phyloP scores from a whole-genome alignment of 2,113 vertebrate genomes.

The Hassar affinis region DNA sequence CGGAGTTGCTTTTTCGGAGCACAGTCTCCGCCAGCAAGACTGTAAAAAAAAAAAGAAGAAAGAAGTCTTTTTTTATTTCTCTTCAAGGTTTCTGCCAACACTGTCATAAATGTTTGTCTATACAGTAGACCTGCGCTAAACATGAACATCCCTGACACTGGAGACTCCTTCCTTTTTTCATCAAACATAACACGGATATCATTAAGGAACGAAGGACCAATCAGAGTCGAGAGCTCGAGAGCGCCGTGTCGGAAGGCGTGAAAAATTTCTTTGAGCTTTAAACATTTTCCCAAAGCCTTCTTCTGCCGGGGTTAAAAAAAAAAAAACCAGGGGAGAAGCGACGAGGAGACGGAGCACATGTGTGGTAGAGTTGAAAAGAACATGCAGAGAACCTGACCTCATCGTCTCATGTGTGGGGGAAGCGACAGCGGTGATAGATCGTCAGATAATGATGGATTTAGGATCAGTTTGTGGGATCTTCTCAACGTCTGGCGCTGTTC shows the following conservation, averaged over 20 bases:
- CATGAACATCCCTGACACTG: not conserved
- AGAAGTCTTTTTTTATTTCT: not conserved
- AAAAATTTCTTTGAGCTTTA: not conserved
- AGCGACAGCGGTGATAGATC: slow-evolving; percentile 14
- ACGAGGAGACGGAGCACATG: slow-evolving; percentile 11
- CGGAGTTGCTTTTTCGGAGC: not conserved
- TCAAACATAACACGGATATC: too few species aligned
- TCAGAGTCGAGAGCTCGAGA: not conserved
- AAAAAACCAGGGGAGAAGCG: not conserved
- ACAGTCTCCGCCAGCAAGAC: slow-evolving; percentile 4
- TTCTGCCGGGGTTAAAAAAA: not conserved
- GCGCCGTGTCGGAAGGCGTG: not conserved
- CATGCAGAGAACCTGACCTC: slow-evolving; percentile 33
- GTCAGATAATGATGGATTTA: slow-evolving; percentile 32
- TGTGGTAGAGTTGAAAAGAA: slow-evolving; percentile 6
- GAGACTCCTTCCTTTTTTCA: not conserved
- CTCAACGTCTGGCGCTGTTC: slow-evolving; percentile 11
- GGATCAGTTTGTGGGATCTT: slow-evolving; percentile 29
- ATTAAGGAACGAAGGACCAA: not conserved
- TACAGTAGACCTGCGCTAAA: too few species aligned
- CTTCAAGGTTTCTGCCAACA: not conserved
- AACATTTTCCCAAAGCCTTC: not conserved
- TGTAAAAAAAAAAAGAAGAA: not conserved
- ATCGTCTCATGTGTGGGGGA: slow-evolving; percentile 1
- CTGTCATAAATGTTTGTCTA: too few species aligned